Evolutionary conservation across 2,888 invertebrate genomes (phyloP), one percentile per base, ranked within the genome.

Genomic region (Standfussiana lucernea): DNA sequence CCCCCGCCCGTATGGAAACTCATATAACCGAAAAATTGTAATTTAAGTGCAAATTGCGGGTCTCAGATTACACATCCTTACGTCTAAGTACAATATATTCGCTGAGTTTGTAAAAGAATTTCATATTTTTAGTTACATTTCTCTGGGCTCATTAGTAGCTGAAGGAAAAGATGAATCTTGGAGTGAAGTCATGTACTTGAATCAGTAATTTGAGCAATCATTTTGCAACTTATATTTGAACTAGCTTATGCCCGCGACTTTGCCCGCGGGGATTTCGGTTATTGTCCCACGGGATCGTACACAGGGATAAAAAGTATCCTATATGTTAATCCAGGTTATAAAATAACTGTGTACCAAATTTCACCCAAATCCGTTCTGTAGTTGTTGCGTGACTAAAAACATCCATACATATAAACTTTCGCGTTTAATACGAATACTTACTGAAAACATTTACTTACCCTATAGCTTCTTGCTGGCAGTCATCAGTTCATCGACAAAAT

Each of bases 11-110:
- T 86, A 75, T 79, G 81, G 75, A 84, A 80, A 75, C 75, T 85
- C 81, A 56, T 81, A 75, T 76, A 80, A 67, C 77, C 81, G 78
- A 86, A 86, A 85, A 86, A 76, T 86, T 85, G 78, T 86, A 85
- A 86, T 86, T 86, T 84, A 86, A 82, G 86, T 86, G 86, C 86
- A 86, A 86, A 86, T 86, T 87, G 82, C 75, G 77, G 84, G 78
- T 79, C 82, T 77, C 77, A 79, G 87, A 83, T 84, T 82, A 86
- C 87, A 86, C 75, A 77, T 86, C 77, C 84, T 83, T 73, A 72
- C 83, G 67, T 67, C 64, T 69, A 77, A 77, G 82, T 69, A 65
- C 73, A 70, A 81, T 74, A 80, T 73, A 77, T 74, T 74, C 56
- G 77, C 77, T 66, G 77, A 77, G 64, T 75, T 77, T 77, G 71